phyloP scores from a whole-genome alignment of 2,113 vertebrate genomes.

The Onychorhynchus coronatus region DNA sequence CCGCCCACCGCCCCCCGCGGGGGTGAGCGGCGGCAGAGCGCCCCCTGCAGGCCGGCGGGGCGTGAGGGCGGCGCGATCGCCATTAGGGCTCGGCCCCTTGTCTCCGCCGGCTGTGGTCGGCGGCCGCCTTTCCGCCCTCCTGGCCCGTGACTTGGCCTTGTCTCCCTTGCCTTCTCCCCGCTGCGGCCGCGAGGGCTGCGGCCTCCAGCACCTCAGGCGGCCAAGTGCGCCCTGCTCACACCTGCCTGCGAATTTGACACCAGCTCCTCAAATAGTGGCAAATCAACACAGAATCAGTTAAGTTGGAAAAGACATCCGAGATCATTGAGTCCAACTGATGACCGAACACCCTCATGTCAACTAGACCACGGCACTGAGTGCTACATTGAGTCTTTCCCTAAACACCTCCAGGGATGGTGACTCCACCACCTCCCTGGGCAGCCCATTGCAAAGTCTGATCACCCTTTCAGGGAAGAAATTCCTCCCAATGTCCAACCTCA shows the following conservation, averaged over 20 bases:
- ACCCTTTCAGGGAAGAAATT: not conserved
- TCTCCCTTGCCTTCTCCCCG: no score
- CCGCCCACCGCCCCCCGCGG: fast-evolving
- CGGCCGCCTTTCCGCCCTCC: no score
- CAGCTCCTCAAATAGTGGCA: not conserved
- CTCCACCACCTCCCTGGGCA: not conserved
- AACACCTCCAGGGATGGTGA: not conserved
- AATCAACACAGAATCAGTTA: not conserved
- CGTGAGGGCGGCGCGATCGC: fast-evolving
- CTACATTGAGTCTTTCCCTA: not conserved
- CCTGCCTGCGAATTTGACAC: no score
- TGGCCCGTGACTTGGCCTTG: no score
- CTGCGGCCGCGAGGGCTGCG: not conserved
- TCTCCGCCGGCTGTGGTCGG: fast-evolving
- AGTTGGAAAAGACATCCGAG: not conserved
- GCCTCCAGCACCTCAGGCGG: no score
- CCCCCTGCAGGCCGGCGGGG: not conserved
- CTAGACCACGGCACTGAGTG: not conserved
- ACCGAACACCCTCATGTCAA: not conserved
- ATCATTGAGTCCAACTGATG: not conserved
- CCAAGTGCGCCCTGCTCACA: fast-evolving
- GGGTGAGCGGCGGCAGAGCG: not conserved
- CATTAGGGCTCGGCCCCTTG: fast-evolving
- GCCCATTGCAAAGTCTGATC: not conserved
- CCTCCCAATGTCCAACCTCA: not conserved